Percentiles rank a stretch among this genome's conserved stretches.
These are phyloP conservation scores for Amphimallon solstitiale DNA, from an alignment of 2,888 invertebrate genomes.

Conservation along the genomic window DNA sequence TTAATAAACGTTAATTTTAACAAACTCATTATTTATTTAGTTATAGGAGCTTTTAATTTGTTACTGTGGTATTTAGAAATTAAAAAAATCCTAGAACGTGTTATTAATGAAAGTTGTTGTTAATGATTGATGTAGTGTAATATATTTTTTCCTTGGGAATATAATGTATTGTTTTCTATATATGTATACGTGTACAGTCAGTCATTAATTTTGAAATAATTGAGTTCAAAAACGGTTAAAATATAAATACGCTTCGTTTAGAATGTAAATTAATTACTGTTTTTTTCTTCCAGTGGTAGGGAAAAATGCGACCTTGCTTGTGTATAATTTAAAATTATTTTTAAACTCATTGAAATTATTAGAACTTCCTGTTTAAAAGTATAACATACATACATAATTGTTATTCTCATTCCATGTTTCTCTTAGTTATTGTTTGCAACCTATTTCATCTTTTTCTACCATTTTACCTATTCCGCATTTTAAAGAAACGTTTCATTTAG, in stretches of 20 bases:
- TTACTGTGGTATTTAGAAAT: conserved; percentile 15
- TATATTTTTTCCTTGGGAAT: conserved; percentile 9
- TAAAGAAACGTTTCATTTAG: too few species aligned
- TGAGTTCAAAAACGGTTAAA: too few species aligned
- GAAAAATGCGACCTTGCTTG: conserved; percentile 29
- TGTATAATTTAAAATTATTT: conserved; percentile 28
- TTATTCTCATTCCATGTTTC: not conserved
- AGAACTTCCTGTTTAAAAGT: conserved; percentile 16
- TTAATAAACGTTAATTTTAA: conserved; percentile 18
- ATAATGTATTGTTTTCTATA: conserved; percentile 3
- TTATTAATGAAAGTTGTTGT: conserved; percentile 9
- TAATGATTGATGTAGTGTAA: conserved; percentile 31
- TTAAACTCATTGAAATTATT: conserved; percentile 23
- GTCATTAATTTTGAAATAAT: too few species aligned
- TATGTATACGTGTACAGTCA: too few species aligned
- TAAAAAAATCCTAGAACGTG: conserved; percentile 6
- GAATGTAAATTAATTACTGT: conserved; percentile 24
- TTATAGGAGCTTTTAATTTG: conserved; percentile 8
- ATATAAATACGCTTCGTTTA: not conserved
- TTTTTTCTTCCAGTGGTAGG: conserved; percentile 8
- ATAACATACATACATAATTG: not conserved
- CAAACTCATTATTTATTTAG: conserved; percentile 15
- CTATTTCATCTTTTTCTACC: too few species aligned
- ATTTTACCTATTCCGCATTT: too few species aligned
- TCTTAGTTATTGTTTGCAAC: too few species aligned